Percentiles rank a stretch among this genome's conserved stretches.
These are phyloP conservation scores for Tadarida brasiliensis DNA, from an alignment of 2,797 vertebrate species.

Conservation along the genomic window DNA sequence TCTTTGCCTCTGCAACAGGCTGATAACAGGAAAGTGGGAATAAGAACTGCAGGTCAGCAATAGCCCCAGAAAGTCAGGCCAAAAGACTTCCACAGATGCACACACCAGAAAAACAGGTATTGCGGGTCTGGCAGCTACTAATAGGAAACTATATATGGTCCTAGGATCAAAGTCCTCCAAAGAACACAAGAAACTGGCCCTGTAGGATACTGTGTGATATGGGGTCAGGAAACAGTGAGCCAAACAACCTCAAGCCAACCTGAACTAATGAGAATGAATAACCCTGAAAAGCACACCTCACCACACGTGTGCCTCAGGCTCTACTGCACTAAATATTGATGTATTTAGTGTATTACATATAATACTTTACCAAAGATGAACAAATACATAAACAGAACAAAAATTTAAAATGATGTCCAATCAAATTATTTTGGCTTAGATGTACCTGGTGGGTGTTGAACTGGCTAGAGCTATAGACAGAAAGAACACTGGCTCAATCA, in stretches of 20 bases:
- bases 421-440: background rate
- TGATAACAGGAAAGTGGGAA: background rate
- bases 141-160: background rate
- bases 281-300: background rate
- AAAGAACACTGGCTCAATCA: background rate
- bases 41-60: background rate
- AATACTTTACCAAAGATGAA: background rate
- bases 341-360: background rate
- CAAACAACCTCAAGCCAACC: background rate
- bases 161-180: background rate
- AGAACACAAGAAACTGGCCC: background rate
- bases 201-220: background rate
- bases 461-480: background rate
- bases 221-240: background rate
- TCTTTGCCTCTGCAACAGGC: slow-evolving; percentile 85
- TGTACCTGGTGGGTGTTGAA: background rate
- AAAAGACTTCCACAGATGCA: background rate
- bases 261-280: background rate
- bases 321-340: background rate
- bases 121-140: background rate
- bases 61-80: background rate
- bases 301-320: background rate
- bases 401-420: background rate
- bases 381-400: background rate
- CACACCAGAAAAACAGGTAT: background rate